Conservation (phyloP, 2,113 vertebrate species). For the Sakesphorus luctuosus region DNA sequence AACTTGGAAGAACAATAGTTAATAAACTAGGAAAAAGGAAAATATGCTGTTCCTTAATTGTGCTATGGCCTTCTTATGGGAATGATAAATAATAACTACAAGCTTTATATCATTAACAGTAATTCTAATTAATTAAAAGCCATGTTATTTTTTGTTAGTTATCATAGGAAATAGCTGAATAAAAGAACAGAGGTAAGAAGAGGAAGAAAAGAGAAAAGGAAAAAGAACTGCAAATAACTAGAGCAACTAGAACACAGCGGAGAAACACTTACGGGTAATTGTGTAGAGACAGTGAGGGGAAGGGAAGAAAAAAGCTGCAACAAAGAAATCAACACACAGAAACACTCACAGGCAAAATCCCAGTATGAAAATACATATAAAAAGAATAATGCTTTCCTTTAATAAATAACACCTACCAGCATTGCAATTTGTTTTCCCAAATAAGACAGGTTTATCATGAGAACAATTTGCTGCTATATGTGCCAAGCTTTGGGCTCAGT, state of each 20-base stretch:
- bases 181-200: background rate
- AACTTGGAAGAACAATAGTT: constrained; percentile 3
- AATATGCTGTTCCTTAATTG: background rate
- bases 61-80: background rate
- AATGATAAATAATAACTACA: background rate
- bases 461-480: background rate
- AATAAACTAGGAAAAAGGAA: background rate
- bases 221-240: background rate
- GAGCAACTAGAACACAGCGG: background rate
- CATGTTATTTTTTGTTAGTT: background rate
- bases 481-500: background rate
- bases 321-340: background rate
- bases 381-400: background rate
- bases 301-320: background rate
- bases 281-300: background rate
- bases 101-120: background rate
- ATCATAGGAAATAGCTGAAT: background rate
- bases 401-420: background rate
- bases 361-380: background rate
- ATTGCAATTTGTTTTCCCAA: background rate
- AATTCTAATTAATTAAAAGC: background rate
- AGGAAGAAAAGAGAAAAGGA: background rate
- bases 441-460: background rate
- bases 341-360: background rate
- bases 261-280: background rate